Percentiles rank a stretch among this genome's conserved stretches.
Conservation (phyloP, 2,797 vertebrate genomes). For the Tragopan temminckii region DNA sequence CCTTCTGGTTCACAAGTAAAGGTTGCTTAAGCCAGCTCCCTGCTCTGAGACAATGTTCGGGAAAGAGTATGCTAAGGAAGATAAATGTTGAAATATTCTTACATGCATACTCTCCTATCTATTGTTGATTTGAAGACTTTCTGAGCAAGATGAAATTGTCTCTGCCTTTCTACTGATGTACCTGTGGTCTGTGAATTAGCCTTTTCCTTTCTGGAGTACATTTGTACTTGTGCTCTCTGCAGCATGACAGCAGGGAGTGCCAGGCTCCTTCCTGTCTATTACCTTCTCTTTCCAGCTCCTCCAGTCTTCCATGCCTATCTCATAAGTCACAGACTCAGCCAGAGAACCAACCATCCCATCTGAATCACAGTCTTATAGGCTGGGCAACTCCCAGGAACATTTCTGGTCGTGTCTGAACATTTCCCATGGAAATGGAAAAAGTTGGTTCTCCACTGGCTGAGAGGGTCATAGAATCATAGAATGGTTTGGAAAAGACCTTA, state of each 20-base stretch:
- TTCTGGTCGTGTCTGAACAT: neutral
- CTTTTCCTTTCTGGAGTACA: neutral
- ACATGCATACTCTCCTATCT: neutral
- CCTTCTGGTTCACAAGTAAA: neutral
- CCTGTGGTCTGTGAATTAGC: accelerated
- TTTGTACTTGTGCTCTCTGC: neutral
- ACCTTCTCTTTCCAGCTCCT: neutral
- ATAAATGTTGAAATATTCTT: neutral
- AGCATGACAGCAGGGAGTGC: neutral
- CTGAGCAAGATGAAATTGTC: neutral
- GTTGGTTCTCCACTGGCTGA: neutral
- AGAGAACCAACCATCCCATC: neutral
- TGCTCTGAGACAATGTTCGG: neutral
- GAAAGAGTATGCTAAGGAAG: neutral
- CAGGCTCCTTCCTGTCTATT: neutral
- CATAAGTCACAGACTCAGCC: neutral
- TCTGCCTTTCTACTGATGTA: neutral
- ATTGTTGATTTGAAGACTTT: neutral
- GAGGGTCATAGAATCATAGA: neutral
- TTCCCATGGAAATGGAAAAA: neutral
- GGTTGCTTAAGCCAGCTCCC: neutral
- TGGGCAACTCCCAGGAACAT: neutral
- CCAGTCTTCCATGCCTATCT: neutral
- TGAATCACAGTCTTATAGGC: neutral
- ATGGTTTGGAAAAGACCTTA: neutral